Percentiles rank a stretch among this genome's conserved stretches.
These are phyloP conservation scores for Hyalella azteca DNA, from an alignment of 2,888 invertebrate genomes.

Conservation along the genomic window DNA sequence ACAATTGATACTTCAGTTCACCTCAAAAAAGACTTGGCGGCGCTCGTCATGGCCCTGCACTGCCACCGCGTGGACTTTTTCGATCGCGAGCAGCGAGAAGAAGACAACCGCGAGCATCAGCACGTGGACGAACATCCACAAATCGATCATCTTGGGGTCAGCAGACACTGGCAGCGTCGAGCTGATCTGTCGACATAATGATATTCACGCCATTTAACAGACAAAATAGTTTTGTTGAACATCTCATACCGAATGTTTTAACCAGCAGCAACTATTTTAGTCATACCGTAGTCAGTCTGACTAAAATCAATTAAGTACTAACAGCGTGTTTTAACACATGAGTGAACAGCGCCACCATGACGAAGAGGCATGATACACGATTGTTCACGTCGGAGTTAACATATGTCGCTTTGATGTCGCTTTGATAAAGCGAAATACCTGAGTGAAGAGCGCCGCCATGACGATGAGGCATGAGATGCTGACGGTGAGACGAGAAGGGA, in stretches of 20 bases:
- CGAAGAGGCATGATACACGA: not conserved
- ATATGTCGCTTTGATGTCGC: not conserved
- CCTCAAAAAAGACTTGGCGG: not conserved
- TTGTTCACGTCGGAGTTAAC: not conserved
- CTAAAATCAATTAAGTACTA: not conserved
- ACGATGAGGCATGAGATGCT: conserved; percentile 50
- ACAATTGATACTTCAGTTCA: too few species aligned
- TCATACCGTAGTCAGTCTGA: not conserved
- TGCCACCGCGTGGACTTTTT: not conserved
- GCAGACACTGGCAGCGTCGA: conserved; percentile 37
- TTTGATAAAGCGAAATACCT: not conserved
- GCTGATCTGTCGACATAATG: conserved; percentile 16
- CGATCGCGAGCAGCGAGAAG: conserved; percentile 39
- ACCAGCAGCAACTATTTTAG: not conserved
- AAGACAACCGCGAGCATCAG: conserved; percentile 37
- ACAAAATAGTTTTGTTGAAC: not conserved
- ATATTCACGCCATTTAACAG: not conserved
- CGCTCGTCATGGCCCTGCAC: not conserved
- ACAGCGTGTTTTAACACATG: not conserved
- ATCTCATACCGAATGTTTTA: not conserved
- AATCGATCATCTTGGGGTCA: conserved; percentile 44
- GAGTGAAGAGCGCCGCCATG: conserved; percentile 34
- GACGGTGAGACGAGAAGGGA: conserved; percentile 41
- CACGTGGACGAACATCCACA: conserved; percentile 49
- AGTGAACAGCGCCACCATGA: not conserved